Percentiles rank a stretch among this genome's conserved stretches.
Evolutionary conservation across 2,888 invertebrate genomes (phyloP).

Genomic region (Chrysotoxum bicinctum): DNA sequence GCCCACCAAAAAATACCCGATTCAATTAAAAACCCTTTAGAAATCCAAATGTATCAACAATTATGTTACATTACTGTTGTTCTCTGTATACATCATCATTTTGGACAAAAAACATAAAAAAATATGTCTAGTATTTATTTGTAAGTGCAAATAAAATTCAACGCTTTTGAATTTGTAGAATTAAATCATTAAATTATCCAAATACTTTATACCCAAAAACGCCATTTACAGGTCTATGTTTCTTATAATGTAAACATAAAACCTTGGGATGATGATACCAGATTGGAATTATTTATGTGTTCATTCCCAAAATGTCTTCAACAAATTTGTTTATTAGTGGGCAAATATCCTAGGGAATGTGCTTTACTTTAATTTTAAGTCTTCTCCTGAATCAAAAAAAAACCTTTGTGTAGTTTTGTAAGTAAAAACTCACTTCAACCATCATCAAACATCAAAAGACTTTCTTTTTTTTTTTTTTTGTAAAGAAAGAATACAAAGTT

Average conservation of each 20-base stretch:
- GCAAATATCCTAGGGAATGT: background rate
- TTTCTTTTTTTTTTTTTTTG: constrained; percentile 3
- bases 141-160: no score
- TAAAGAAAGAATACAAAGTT: constrained; percentile 35
- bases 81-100: no score
- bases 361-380: background rate
- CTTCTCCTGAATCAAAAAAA: background rate
- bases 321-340: constrained; percentile 50
- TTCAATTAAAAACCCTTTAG: no score
- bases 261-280: background rate
- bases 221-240: constrained; percentile 17
- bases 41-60: no score
- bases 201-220: constrained; percentile 23
- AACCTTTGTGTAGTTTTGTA: background rate
- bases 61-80: no score
- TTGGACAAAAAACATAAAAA: no score
- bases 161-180: no score
- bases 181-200: background rate
- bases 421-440: background rate
- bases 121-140: no score
- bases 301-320: constrained; percentile 41
- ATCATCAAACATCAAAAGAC: constrained; percentile 57
- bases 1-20: no score
- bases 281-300: constrained; percentile 32
- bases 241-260: background rate